phyloP scores from a whole-genome alignment of 2,113 vertebrate genomes.

The Centropus bengalensis region DNA sequence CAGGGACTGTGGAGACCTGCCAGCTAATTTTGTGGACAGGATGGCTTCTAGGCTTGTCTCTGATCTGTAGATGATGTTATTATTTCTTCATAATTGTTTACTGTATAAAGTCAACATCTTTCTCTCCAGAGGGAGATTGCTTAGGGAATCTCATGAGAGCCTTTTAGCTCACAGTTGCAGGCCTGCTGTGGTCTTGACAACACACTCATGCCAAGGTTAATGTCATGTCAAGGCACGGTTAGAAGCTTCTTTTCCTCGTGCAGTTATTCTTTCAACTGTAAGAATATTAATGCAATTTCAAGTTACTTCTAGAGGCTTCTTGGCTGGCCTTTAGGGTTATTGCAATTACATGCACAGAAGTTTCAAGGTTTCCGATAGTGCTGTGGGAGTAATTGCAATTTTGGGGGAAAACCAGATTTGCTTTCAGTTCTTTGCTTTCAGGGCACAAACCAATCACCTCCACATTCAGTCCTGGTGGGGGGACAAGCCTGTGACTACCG shows the following conservation, averaged over 20 bases:
- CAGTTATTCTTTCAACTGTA: neutral
- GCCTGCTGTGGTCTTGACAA: conserved; percentile 40
- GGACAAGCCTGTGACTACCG: neutral
- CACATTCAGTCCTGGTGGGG: neutral
- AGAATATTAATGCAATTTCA: conserved; percentile 16
- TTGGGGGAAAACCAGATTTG: neutral
- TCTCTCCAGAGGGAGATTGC: conserved; percentile 37
- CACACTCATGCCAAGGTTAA: conserved; percentile 31
- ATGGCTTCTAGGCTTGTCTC: conserved; percentile 37
- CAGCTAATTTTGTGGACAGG: conserved; percentile 37
- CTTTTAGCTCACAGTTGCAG: neutral
- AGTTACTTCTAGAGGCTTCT: neutral
- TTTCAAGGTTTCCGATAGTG: neutral
- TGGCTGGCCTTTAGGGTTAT: neutral
- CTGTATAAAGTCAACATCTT: conserved; percentile 41
- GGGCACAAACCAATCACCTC: neutral
- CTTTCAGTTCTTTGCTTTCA: neutral
- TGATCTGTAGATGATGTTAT: conserved; percentile 42
- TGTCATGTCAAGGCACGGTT: neutral
- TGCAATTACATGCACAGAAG: neutral
- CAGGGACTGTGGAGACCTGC: neutral
- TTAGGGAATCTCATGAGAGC: neutral
- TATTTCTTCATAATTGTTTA: conserved; percentile 66
- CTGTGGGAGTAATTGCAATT: neutral
- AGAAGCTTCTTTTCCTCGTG: neutral